Conservation (phyloP, 1,140 invertebrate genomes). For the Drosophila bifasciata region DNA sequence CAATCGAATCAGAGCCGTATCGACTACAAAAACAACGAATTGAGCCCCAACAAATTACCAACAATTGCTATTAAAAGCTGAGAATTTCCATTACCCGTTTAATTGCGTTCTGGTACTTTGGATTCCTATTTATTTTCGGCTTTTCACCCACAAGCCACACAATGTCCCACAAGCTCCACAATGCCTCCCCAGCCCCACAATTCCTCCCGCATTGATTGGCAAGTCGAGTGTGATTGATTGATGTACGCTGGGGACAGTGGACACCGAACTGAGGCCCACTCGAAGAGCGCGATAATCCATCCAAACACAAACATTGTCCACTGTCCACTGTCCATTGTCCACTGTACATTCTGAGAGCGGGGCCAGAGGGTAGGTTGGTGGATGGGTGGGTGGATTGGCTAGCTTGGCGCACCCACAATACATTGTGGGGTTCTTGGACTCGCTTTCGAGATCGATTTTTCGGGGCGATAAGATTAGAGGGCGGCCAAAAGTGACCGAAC, state of each 20-base stretch:
- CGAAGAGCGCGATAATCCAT: conserved; percentile 8
- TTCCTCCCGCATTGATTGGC: conserved; percentile 48
- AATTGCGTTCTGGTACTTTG: conserved; percentile 49
- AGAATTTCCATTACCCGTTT: conserved; percentile 65
- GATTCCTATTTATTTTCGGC: no score
- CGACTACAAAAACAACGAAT: no score
- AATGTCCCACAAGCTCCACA: no score
- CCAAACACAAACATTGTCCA: neutral
- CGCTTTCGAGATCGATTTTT: conserved; percentile 54
- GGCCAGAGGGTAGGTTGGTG: neutral
- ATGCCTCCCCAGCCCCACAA: conserved; percentile 46
- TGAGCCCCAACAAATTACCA: conserved; percentile 58
- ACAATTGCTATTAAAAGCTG: conserved; percentile 58
- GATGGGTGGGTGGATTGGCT: conserved; percentile 20
- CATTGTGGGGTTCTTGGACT: conserved; percentile 23
- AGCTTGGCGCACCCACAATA: conserved; percentile 39
- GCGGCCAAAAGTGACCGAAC: conserved; percentile 45
- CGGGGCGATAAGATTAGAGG: conserved; percentile 70
- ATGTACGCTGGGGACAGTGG: conserved; percentile 48
- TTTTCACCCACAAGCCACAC: conserved; percentile 28
- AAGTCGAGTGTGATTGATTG: conserved; percentile 67
- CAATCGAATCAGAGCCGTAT: no score
- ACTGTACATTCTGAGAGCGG: conserved; percentile 10
- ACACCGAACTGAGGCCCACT: conserved; percentile 18
- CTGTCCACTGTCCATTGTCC: conserved; percentile 16